These are phyloP conservation scores for Microtus oregoni DNA, from an alignment of 2,113 vertebrate genomes.

Conservation along the genomic window DNA sequence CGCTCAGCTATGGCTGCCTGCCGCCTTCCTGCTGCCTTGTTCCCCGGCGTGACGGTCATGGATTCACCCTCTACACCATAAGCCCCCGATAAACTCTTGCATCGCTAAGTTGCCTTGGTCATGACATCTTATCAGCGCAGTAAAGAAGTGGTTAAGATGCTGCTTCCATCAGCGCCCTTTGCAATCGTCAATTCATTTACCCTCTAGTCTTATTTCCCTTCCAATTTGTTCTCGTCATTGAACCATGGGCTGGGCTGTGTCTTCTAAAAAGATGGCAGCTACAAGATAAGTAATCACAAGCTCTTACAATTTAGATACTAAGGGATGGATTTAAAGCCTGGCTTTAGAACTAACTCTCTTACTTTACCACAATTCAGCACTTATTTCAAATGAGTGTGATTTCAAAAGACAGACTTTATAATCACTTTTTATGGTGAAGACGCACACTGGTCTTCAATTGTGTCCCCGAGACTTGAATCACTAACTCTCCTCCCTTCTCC, in stretches of 20 bases:
- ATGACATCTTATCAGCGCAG: background rate
- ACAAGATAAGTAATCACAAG: constrained; percentile 5
- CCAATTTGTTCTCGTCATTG: constrained; percentile 27
- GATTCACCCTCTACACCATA: background rate
- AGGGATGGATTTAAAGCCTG: constrained; percentile 45
- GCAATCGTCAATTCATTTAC: background rate
- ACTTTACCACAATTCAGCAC: constrained; percentile 30
- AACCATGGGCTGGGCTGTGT: background rate
- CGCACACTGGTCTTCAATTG: constrained; percentile 8
- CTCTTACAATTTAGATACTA: background rate
- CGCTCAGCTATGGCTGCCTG: background rate
- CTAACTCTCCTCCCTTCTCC: constrained; percentile 36
- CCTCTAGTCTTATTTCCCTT: constrained; percentile 26
- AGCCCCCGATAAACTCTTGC: background rate
- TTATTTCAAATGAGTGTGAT: constrained; percentile 55
- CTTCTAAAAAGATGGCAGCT: constrained; percentile 48
- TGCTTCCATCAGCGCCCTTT: background rate
- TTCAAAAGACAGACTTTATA: constrained; percentile 50
- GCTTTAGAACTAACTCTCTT: background rate
- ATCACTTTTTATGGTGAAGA: constrained; percentile 61
- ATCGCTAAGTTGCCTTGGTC: background rate
- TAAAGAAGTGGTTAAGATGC: background rate
- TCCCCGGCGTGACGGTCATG: background rate
- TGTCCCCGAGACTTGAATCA: background rate
- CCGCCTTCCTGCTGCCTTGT: background rate